Percentiles rank a stretch among this genome's conserved stretches.
Conservation (phyloP, 2,797 vertebrate species). For the Passerculus sandwichensis region DNA sequence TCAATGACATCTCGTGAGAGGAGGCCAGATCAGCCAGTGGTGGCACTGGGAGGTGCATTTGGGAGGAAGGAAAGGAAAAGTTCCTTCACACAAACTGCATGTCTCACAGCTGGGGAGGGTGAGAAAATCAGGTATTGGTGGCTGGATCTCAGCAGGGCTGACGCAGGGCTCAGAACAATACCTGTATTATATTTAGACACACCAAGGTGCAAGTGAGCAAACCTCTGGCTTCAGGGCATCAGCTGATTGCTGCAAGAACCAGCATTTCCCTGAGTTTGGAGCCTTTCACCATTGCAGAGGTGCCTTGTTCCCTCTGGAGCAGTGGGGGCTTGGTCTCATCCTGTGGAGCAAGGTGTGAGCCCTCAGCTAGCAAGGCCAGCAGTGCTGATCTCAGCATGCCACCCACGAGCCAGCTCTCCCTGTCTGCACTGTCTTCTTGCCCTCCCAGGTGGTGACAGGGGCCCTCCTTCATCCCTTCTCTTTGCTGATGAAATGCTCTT, state of each 20-base stretch:
- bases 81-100: background rate
- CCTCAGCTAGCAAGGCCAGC: background rate
- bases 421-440: background rate
- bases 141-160: conserved; percentile 22
- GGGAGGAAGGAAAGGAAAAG: conserved; percentile 18
- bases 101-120: background rate
- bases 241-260: conserved; percentile 49
- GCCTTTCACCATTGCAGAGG: background rate
- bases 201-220: conserved; percentile 28
- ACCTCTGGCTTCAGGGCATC: conserved; percentile 59
- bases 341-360: background rate
- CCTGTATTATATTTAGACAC: conserved; percentile 43
- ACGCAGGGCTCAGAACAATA: conserved; percentile 45
- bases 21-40: background rate
- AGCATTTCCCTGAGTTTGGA: conserved; percentile 18
- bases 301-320: background rate
- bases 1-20: background rate
- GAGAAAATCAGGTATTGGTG: conserved; percentile 48
- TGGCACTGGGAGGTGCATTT: background rate
- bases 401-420: background rate
- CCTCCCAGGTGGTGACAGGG: background rate
- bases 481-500: background rate
- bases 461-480: background rate
- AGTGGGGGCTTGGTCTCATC: background rate
- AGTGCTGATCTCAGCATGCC: background rate